phyloP scores from a whole-genome alignment of 2,113 vertebrate genomes.

The Mobula birostris region DNA sequence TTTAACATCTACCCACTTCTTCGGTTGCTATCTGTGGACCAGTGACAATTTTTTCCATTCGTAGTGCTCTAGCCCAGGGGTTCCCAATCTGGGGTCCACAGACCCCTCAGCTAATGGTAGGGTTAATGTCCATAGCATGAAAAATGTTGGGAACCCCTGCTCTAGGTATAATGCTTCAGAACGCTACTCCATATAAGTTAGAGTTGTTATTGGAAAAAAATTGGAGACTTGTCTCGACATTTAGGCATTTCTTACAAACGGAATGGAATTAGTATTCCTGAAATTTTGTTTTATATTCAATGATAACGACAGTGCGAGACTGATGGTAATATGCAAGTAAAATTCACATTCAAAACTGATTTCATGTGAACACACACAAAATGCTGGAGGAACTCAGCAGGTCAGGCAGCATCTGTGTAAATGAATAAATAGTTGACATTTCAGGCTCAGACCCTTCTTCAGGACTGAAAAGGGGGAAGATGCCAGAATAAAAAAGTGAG shows the following conservation, averaged over 20 bases:
- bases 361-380: background rate
- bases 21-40: no score
- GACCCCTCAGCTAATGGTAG: no score
- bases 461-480: no score
- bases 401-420: no score
- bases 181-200: background rate
- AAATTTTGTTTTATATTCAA: background rate
- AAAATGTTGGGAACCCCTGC: no score
- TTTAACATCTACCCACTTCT: background rate
- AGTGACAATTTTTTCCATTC: background rate
- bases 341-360: background rate
- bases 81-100: no score
- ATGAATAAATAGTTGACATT: no score
- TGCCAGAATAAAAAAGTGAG: no score
- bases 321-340: background rate
- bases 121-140: no score
- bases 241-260: background rate
- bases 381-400: background rate
- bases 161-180: no score
- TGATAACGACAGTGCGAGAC: background rate
- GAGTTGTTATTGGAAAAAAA: background rate
- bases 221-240: background rate
- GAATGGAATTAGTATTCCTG: background rate
- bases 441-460: no score
- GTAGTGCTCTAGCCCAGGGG: background rate